Percentiles rank a stretch among this genome's conserved stretches.
Evolutionary conservation across 1,140 invertebrate species (phyloP).

Genomic region (Drosophila suzukii): DNA sequence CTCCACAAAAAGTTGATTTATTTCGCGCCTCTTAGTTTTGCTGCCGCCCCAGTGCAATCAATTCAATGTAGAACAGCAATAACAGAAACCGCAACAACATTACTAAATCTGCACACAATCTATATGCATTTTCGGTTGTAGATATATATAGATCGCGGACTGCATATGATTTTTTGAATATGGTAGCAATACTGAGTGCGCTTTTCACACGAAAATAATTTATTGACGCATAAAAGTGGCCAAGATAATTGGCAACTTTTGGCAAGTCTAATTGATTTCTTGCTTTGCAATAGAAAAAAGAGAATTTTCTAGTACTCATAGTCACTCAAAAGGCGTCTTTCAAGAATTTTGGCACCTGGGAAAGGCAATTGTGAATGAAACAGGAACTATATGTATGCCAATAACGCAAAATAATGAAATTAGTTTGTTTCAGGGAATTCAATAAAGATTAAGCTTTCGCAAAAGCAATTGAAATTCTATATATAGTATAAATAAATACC

Average conservation of each 20-base stretch:
- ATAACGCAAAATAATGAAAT: too few species aligned
- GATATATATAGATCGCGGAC: constrained; percentile 25
- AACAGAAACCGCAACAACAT: constrained; percentile 23
- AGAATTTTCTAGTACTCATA: not conserved
- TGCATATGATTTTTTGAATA: constrained; percentile 34
- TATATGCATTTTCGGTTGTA: constrained; percentile 3
- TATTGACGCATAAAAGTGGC: constrained; percentile 70
- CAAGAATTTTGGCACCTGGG: not conserved
- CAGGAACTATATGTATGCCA: not conserved
- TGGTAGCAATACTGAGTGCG: constrained; percentile 43
- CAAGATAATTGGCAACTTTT: constrained; percentile 69
- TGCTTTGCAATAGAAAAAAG: constrained; percentile 16
- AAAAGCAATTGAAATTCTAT: not conserved
- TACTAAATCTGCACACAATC: constrained; percentile 34
- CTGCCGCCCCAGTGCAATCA: constrained; percentile 45
- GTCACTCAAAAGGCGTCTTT: constrained; percentile 5
- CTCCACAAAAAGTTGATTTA: constrained; percentile 54
- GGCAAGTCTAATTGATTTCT: constrained; percentile 65
- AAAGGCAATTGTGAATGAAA: not conserved
- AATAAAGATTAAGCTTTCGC: not conserved
- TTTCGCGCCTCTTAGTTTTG: constrained; percentile 28
- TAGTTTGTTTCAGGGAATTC: not conserved
- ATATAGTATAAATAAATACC: too few species aligned
- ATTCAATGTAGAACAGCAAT: constrained; percentile 46
- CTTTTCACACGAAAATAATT: constrained; percentile 72